phyloP scores from a whole-genome alignment of 1,140 invertebrate species.

The Cardiocondyla obscurior region DNA sequence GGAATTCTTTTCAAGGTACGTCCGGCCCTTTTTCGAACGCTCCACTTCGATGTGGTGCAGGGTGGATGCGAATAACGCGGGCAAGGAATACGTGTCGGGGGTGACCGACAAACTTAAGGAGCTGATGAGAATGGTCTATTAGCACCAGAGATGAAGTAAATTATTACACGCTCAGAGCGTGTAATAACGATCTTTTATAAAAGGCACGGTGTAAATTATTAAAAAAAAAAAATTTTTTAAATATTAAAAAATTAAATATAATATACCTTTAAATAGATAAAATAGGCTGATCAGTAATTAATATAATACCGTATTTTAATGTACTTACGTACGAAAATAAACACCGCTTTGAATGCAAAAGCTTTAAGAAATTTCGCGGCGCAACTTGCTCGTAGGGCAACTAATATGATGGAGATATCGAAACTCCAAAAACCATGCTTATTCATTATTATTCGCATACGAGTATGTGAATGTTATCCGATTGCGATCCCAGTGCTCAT shows the following conservation, averaged over 20 bases:
- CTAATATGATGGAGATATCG: neutral
- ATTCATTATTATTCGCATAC: slow-evolving; percentile 3
- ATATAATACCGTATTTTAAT: neutral
- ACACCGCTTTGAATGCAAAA: too few relatives aligned
- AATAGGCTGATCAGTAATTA: neutral
- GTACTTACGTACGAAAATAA: neutral
- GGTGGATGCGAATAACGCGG: slow-evolving; percentile 25
- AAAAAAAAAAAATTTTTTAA: neutral
- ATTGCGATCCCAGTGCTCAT: slow-evolving; percentile 22
- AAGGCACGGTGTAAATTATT: neutral
- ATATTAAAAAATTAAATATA: too few relatives aligned
- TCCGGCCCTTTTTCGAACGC: slow-evolving; percentile 34
- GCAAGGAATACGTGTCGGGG: slow-evolving; percentile 32
- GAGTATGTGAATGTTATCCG: slow-evolving; percentile 4
- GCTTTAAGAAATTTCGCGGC: too few relatives aligned
- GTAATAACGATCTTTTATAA: neutral
- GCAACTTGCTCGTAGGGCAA: too few relatives aligned
- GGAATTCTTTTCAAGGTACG: slow-evolving; percentile 51
- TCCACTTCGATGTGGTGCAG: neutral
- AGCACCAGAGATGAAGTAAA: neutral
- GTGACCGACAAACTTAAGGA: slow-evolving; percentile 9
- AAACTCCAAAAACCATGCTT: neutral
- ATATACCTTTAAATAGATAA: too few relatives aligned
- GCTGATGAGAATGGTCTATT: slow-evolving; percentile 23
- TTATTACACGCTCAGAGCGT: neutral